These are phyloP conservation scores for Lagorchestes hirsutus DNA, from an alignment of 2,797 vertebrate species.

Conservation along the genomic window DNA sequence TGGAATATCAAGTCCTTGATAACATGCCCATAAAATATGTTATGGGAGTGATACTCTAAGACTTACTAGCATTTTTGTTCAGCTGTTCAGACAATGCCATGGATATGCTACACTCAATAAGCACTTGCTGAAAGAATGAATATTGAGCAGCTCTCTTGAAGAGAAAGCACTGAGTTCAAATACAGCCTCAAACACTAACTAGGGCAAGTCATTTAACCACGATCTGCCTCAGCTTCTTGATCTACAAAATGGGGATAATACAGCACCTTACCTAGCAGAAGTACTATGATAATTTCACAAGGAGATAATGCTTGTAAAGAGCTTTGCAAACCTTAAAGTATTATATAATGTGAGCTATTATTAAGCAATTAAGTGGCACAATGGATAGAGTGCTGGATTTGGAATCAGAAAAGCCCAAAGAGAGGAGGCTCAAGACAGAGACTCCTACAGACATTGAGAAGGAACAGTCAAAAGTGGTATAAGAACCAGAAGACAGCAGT, in stretches of 20 bases:
- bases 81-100: background rate
- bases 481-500: background rate
- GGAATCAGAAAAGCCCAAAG: background rate
- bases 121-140: background rate
- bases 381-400: background rate
- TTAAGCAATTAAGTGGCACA: background rate
- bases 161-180: background rate
- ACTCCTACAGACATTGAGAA: background rate
- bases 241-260: background rate
- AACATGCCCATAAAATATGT: background rate
- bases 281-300: background rate
- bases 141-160: background rate
- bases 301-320: background rate
- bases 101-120: background rate
- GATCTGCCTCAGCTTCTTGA: background rate
- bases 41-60: background rate
- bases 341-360: background rate
- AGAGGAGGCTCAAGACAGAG: background rate
- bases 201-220: background rate
- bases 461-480: background rate
- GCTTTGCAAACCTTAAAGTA: background rate
- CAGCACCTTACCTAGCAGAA: background rate
- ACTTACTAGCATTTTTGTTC: background rate
- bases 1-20: background rate
- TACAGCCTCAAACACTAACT: background rate